Conservation (phyloP, 2,113 vertebrate species). For the Petrocephalus zakoni region DNA sequence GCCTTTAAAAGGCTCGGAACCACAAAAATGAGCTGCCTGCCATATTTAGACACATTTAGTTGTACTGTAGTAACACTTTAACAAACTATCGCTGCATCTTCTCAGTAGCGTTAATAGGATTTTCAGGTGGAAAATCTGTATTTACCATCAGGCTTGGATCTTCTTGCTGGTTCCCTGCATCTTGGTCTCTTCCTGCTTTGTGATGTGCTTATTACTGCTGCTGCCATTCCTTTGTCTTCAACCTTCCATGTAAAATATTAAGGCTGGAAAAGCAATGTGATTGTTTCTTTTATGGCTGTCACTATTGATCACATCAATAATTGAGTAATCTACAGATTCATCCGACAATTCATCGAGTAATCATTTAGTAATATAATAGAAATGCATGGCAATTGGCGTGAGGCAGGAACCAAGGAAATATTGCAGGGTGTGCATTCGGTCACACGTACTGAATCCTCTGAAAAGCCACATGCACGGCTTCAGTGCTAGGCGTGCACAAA, state of each 20-base stretch:
- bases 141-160: neutral
- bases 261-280: slow-evolving; percentile 26
- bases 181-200: slow-evolving; percentile 34
- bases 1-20: neutral
- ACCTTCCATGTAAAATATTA: neutral
- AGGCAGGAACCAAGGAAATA: neutral
- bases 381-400: neutral
- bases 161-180: neutral
- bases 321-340: slow-evolving; percentile 18
- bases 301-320: neutral
- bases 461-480: neutral
- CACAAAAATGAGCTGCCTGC: neutral
- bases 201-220: slow-evolving; percentile 33
- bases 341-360: no score
- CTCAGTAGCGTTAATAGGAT: neutral
- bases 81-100: neutral
- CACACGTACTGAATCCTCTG: neutral
- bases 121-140: neutral
- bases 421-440: neutral
- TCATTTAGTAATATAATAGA: neutral
- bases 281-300: slow-evolving; percentile 46
- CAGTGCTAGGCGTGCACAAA: neutral
- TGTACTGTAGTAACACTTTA: neutral
- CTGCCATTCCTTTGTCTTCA: slow-evolving; percentile 7
- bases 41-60: neutral